Evolutionary conservation across 2,113 vertebrate genomes (phyloP).

Genomic region (Phaetusa simplex): DNA sequence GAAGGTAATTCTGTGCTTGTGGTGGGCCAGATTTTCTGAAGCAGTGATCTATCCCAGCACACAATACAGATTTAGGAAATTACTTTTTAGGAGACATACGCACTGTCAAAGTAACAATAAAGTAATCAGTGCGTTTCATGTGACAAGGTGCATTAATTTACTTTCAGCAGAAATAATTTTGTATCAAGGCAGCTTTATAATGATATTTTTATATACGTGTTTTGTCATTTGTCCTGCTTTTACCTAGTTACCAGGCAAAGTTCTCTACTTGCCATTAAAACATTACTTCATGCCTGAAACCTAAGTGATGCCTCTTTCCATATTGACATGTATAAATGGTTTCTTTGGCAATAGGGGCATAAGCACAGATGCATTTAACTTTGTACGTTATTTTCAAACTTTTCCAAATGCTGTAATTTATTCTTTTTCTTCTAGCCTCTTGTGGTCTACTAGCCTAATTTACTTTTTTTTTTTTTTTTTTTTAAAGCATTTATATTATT

Average conservation of each 20-base stretch:
- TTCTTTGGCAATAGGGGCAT: background rate
- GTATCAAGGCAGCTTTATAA: background rate
- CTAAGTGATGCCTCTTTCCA: background rate
- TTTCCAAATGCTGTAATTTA: background rate
- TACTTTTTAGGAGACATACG: background rate
- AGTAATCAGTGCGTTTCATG: background rate
- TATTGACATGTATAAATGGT: background rate
- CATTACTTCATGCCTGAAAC: background rate
- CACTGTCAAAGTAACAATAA: background rate
- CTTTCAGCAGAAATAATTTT: background rate
- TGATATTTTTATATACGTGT: background rate
- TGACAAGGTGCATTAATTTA: background rate
- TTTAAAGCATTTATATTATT: conserved; percentile 6
- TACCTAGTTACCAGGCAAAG: background rate
- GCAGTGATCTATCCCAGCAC: background rate
- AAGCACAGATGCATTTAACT: background rate
- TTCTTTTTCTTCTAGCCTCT: background rate
- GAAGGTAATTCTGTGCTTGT: background rate
- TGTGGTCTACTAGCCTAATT: background rate
- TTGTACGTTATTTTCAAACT: background rate
- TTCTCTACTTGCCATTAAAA: background rate
- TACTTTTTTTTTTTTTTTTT: background rate
- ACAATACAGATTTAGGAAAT: background rate
- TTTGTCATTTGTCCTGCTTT: background rate
- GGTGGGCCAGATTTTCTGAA: background rate